Conservation (phyloP, 1,140 invertebrate species). For the Drosophila auraria region DNA sequence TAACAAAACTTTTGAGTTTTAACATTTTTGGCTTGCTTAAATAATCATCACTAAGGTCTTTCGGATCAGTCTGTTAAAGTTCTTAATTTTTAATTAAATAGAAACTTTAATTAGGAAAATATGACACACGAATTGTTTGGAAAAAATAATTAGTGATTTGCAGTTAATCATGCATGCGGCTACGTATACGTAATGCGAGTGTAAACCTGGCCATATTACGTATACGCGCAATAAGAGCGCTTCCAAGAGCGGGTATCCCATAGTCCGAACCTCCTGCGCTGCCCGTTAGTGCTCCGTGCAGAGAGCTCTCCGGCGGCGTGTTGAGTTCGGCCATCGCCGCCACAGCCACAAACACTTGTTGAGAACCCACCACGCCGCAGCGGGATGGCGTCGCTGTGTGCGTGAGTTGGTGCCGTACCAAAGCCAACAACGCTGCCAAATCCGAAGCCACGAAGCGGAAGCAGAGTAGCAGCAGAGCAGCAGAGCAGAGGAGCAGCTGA, state of each 20-base stretch:
- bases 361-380: constrained; percentile 72
- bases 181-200: constrained; percentile 7
- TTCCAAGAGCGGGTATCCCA: constrained; percentile 20
- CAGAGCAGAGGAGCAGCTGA: constrained; percentile 55
- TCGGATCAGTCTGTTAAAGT: neutral
- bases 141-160: neutral
- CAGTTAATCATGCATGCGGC: neutral
- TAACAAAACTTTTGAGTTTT: no score
- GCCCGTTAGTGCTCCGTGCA: constrained; percentile 13
- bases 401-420: constrained; percentile 58
- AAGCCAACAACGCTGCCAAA: constrained; percentile 43
- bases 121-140: neutral
- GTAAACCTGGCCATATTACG: constrained; percentile 1
- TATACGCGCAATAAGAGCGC: constrained; percentile 4
- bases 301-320: constrained; percentile 38
- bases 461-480: constrained; percentile 14
- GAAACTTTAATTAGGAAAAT: neutral
- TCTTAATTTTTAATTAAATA: neutral
- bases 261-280: constrained; percentile 23
- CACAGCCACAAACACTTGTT: constrained; percentile 70
- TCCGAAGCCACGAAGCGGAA: constrained; percentile 37
- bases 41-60: no score
- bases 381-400: constrained; percentile 29
- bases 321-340: constrained; percentile 35
- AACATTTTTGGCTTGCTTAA: neutral